phyloP scores from a whole-genome alignment of 2,888 invertebrate genomes.

The Lysandra bellargus region DNA sequence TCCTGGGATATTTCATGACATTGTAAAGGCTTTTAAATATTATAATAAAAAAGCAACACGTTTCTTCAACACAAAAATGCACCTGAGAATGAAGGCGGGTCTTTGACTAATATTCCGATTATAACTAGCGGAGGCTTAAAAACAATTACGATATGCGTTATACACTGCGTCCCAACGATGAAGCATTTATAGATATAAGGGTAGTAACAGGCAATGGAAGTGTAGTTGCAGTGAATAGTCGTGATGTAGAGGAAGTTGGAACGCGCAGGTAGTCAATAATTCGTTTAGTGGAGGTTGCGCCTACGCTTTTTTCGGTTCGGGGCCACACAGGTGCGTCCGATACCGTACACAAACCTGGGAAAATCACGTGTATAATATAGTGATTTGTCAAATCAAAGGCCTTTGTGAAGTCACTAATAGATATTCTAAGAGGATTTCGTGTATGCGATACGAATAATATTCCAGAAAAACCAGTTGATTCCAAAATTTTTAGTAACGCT shows the following conservation, averaged over 20 bases:
- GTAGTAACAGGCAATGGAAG: slow-evolving; percentile 49
- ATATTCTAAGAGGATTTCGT: background rate
- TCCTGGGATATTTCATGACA: slow-evolving; percentile 69
- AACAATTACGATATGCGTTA: slow-evolving; percentile 32
- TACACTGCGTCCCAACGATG: slow-evolving; percentile 46
- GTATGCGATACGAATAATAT: background rate
- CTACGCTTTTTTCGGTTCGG: slow-evolving; percentile 65
- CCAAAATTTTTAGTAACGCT: background rate
- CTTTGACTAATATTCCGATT: slow-evolving; percentile 77
- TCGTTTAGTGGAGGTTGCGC: slow-evolving; percentile 77
- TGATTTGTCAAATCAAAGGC: slow-evolving; percentile 13
- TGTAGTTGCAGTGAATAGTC: slow-evolving; percentile 32
- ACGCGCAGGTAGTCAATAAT: slow-evolving; percentile 73
- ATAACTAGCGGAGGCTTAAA: slow-evolving; percentile 63
- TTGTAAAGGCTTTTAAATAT: slow-evolving; percentile 68
- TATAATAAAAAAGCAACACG: slow-evolving; percentile 69
- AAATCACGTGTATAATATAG: slow-evolving; percentile 23
- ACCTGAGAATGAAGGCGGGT: slow-evolving; percentile 79
- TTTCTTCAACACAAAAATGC: slow-evolving; percentile 78
- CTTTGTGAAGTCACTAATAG: slow-evolving; percentile 10
- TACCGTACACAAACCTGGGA: slow-evolving; percentile 63
- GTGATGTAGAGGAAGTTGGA: slow-evolving; percentile 53
- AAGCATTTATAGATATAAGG: background rate
- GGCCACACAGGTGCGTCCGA: slow-evolving; percentile 79
- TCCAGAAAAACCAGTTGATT: background rate